phyloP scores from a whole-genome alignment of 2,113 vertebrate genomes.

The Rana temporaria region DNA sequence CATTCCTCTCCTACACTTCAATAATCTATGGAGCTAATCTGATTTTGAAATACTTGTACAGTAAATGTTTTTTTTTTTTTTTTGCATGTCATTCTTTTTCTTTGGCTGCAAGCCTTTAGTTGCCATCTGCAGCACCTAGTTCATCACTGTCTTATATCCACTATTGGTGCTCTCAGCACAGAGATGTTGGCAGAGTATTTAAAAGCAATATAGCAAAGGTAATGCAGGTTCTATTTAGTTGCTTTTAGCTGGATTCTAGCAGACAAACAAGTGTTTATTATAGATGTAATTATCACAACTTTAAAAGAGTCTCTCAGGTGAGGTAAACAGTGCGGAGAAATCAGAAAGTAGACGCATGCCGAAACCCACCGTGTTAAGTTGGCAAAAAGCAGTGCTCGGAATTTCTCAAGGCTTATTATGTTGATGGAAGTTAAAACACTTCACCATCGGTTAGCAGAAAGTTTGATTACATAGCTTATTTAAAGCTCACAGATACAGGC shows the following conservation, averaged over 20 bases:
- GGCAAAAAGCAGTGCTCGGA: constrained; percentile 12
- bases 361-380: not conserved
- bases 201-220: constrained; percentile 27
- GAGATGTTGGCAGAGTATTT: constrained; percentile 16
- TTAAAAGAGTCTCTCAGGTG: constrained; percentile 38
- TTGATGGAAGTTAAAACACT: not conserved
- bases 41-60: no score
- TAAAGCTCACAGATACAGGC: no score
- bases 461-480: no score
- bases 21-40: no score
- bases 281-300: constrained; percentile 44
- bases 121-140: constrained; percentile 15
- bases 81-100: no score
- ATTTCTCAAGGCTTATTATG: constrained; percentile 29
- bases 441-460: not conserved
- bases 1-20: no score
- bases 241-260: constrained; percentile 19
- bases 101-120: not conserved
- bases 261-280: constrained; percentile 37
- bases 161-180: constrained; percentile 1
- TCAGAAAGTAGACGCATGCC: constrained; percentile 11
- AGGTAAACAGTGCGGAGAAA: constrained; percentile 20
- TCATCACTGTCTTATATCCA: constrained; percentile 12
- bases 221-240: constrained; percentile 19
- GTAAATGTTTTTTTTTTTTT: no score